A percentile compares a stretch with the other conserved stretches of the same genome.
phyloP scores from a whole-genome alignment of 1,140 invertebrate species.

The Hyphantria cunea region DNA sequence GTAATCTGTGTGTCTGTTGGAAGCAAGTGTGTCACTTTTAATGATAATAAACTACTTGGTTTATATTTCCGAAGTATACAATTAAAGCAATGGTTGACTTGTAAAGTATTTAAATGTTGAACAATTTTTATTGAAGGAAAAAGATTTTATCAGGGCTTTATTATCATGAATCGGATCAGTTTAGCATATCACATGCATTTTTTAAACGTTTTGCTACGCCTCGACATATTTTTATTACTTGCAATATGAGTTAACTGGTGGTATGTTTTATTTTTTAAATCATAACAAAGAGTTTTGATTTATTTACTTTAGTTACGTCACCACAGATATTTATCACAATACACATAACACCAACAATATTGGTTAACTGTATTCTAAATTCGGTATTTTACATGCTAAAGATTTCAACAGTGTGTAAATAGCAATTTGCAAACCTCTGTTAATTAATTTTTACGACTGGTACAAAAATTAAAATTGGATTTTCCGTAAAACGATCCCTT shows the following conservation, averaged over 20 bases:
- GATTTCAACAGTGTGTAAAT: too few species aligned
- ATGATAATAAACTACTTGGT: conserved; percentile 59
- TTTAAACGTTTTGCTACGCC: conserved; percentile 7
- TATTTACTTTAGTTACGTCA: too few species aligned
- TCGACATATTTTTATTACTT: neutral
- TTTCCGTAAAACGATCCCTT: conserved; percentile 16
- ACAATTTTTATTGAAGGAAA: conserved; percentile 36
- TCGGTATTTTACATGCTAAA: too few species aligned
- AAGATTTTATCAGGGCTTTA: conserved; percentile 32
- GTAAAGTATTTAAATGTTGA: conserved; percentile 45
- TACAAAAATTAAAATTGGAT: conserved; percentile 15
- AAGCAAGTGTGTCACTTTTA: conserved; percentile 51
- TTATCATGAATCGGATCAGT: conserved; percentile 20
- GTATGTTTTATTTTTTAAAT: too few species aligned
- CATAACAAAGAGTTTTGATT: too few species aligned
- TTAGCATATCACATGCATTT: conserved; percentile 16
- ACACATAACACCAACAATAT: too few species aligned
- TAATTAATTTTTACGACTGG: conserved; percentile 22
- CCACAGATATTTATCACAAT: too few species aligned
- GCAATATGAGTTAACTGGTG: neutral
- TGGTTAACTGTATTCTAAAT: too few species aligned
- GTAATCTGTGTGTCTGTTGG: conserved; percentile 38
- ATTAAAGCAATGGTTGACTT: conserved; percentile 52
- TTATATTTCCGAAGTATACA: conserved; percentile 46
- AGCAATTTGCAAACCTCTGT: neutral